Evolutionary conservation across 2,888 invertebrate species (phyloP), one percentile per base, ranked within the genome.

Genomic region (Sturmia bella): DNA sequence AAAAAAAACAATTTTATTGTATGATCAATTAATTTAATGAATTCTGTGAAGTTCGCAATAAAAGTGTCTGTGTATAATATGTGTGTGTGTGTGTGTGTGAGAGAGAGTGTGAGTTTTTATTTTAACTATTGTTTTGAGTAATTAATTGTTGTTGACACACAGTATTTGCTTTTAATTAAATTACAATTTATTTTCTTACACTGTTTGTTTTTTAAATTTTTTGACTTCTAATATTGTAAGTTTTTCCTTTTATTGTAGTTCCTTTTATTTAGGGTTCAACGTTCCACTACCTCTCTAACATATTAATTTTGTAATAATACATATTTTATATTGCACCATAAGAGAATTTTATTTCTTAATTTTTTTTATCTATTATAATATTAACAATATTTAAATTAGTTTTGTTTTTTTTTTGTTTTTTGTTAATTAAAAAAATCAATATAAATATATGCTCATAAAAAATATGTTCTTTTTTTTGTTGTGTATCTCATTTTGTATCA

Each of bases 361-460:
- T 17, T 19, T 72, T 50, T 50, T 39, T 57, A 15, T 45, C 56
- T 74, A 64, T 82, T 73, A 69, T 69, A 37, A 41, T 77, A 57
- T 82, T 69, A 82, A 82, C 82, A 82, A 64, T 77, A 73, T 68
- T 70, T 69, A 24, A 37, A 66, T 75, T 74, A 21, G 27, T 59
- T 59, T 50, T 7, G 48, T 59, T 39, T 5, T 61, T 48, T 57
- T 52, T 64, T 50, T 21, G 3, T 57, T 63, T 21, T 52, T 7
- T 74, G 76, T 76, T 41, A 63, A 56, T 68, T 54, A 52, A 74
- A 77, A 83, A 80, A 80, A 83, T 78, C 80, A 83, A 80, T 83
- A 83, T 80, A 83, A 83, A 83, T 83, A 83, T 83, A 83, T 80
- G 83, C 83, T 80, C 83, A 83, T 83, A 83, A 83, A 83, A 83